Base-by-base conservation (phyloP, 2,797 vertebrate species). In the Harpagifer antarcticus region DNA sequence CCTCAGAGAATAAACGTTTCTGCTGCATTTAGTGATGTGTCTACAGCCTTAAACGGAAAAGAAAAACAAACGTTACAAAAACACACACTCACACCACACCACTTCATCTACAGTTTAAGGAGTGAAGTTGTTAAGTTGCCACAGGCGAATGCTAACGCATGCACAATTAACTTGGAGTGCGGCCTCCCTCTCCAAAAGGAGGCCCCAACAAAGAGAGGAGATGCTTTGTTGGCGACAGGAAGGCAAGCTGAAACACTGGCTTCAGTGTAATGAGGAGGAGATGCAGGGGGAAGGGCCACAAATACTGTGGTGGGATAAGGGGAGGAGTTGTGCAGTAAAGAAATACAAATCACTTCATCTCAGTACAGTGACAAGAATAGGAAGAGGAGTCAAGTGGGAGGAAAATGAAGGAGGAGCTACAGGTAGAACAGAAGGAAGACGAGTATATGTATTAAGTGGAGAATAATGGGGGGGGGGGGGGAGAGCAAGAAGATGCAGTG, bases 241-340 rank as follows among this genome's bases (percentile, higher is more conserved):
- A 93, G 91, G 89, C 86, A 78, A 62, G 62, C 86, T 87, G 65
- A 91, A 93, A 94, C 90, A 93, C 82, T 91, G 87, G 90, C 84
- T 81, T 86, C 85, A 88, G 90, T 93, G 91, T 91, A 81, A 76
- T 81, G 67, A 85, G 49, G 75, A 85, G 84, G 75, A 85, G 80
- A 74, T 89, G 77, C 83, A 71, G 62, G 61, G 37, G n/a, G 42
- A 70, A 74, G 23, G 49, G 72, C 63, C 77, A 79, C n/a, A 84
- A 86, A 84, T 61, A 79, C 57, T 70, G 72, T 55, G 33, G 37
- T 49, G 75, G 37, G 68, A 72, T 68, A 58, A 68, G 70, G 59
- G 80, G 76, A 84, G 85, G 79, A 86, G 85, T 42, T 71, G 54
- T 62, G 63, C 68, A 85, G 83, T 88, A 89, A 91, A 89, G 82